A percentile compares a stretch with the other conserved stretches of the same genome.
phyloP scores from a whole-genome alignment of 2,888 invertebrate species.

The Sthenelais limicola region DNA sequence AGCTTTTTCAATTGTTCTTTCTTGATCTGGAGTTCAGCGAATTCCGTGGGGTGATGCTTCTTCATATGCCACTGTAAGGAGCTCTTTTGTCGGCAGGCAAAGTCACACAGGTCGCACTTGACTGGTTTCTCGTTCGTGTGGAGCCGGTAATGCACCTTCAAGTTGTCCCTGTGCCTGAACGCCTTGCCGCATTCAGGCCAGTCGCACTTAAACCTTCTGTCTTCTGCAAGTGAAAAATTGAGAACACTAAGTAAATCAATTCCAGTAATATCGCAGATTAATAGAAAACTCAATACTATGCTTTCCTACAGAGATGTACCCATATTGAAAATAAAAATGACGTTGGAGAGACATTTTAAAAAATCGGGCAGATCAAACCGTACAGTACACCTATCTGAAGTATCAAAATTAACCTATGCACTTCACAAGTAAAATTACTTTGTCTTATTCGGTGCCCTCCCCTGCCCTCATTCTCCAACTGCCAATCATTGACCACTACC shows the following conservation, averaged over 20 bases:
- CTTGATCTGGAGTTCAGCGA: conserved; percentile 17
- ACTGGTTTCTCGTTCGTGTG: conserved; percentile 70
- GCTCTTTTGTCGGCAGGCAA: conserved; percentile 68
- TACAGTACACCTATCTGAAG: too few relatives aligned
- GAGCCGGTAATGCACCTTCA: conserved; percentile 67
- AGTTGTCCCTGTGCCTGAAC: conserved; percentile 68
- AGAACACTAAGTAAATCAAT: neutral
- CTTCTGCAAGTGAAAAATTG: conserved; percentile 59
- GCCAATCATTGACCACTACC: too few relatives aligned
- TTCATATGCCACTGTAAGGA: conserved; percentile 67
- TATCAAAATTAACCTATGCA: too few relatives aligned
- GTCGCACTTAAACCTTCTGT: conserved; percentile 66
- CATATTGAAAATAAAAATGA: too few relatives aligned
- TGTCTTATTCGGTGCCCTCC: too few relatives aligned
- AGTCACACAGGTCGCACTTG: conserved; percentile 68
- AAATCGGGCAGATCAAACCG: conserved; percentile 1
- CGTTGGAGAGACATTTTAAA: too few relatives aligned
- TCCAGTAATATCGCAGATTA: neutral
- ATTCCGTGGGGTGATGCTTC: conserved; percentile 50
- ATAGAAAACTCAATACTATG: neutral
- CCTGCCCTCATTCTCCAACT: too few relatives aligned
- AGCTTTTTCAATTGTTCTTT: conserved; percentile 1
- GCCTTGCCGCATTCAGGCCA: conserved; percentile 69
- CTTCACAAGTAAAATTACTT: too few relatives aligned
- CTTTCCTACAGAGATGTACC: too few relatives aligned